Base-by-base conservation (phyloP, 1,140 invertebrate species). In the Oreohelix idahoensis region DNA sequence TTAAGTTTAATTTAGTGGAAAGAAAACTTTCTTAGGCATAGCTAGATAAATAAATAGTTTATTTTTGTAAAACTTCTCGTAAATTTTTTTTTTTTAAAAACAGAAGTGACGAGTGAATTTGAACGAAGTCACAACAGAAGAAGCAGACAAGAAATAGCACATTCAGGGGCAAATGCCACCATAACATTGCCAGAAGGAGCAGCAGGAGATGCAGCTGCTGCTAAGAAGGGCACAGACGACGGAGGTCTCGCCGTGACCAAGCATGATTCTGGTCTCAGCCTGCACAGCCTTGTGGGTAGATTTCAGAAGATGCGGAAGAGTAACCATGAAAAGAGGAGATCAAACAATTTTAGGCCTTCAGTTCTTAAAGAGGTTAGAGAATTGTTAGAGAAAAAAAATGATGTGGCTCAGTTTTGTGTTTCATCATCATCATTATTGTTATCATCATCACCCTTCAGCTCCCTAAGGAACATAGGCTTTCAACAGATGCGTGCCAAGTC, bases 221-320 rank as follows among this genome's bases (percentile, higher is more conserved):
- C 53, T 4, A 15, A 45, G 5, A 15, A 45, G 5, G 53, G 15
- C 10, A 17, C 17, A 11, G 53, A 58, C 10, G 20, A 23, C 10
- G 26, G 53, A 58, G 53, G 53, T 58, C 2, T 4, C 53, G 20
- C 17, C 20, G 53, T 58, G 53, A n/a, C 1, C 58, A 70, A 36
- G 42, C 17, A 49, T 13, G 32, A 74, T 1, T 38, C 49, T 13
- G 66, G 73, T 39, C 81, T 88, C n/a, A 88, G 85, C 80, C 76
- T 90, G 0, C 85, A 78, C 58, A 86, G 78, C 73, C 42, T 90
- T 0, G 79, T 87, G 49, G 85, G 84, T 26, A 84, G 89, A 23
- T 89, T 89, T 63, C 84, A 86, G 81, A 87, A 88, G 58, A 88
- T 89, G 17, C 84, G 88, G n/a, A 5, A 32, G 8, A 89, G 87